Evolutionary conservation across 2,888 invertebrate species (phyloP), one percentile per base, ranked within the genome.

Genomic region (Bursaphelenchus okinawaensis): DNA sequence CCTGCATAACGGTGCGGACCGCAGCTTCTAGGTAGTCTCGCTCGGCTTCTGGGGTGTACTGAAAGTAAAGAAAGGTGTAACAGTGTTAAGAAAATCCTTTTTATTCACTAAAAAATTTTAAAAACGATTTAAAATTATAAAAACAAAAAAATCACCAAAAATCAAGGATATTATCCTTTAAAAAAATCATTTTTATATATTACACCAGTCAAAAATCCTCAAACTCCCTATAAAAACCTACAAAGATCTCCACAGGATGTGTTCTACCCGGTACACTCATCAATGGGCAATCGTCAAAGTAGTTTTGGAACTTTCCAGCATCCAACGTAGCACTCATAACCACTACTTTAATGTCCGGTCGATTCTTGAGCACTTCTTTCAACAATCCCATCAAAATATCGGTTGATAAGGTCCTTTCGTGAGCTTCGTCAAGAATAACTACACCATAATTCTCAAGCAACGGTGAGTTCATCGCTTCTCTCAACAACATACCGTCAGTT

Each of bases 291-390:
- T 93, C 91, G 78, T 94, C 96, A 83, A 99, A 99, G 84, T 99
- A 99, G 83, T 91, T 90, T 86, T 96, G 83, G 84, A 99, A 99
- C 84, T 99, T 99, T 6, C 96, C 98, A 55, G 98, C 96, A 84
- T 99, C 98, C 28, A 99, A 86, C 0, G 98, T 99, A 0, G 98
- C 98, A 68, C 94, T 94, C 98, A 99, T 99, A 79, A 99, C 91
- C 68, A 99, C 93, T 64, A 99, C 87, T 84, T 98, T 98, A 64
- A 99, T 86, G 84, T 98, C 96, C 0, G 87, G 85, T 24, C 98
- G 87, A 78, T 95, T 93, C 72, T 90, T 91, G 8, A 91, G 91
- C 0, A 98, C 94, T 86, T 99, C 96, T 71, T 83, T 83, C 58
- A 87, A 84, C 0, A 99, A 92, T 50, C 98, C 98, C 98, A 99